Percentiles rank a stretch among this genome's conserved stretches.
Conservation (phyloP, 2,113 vertebrate genomes). For the Scophthalmus maximus region DNA sequence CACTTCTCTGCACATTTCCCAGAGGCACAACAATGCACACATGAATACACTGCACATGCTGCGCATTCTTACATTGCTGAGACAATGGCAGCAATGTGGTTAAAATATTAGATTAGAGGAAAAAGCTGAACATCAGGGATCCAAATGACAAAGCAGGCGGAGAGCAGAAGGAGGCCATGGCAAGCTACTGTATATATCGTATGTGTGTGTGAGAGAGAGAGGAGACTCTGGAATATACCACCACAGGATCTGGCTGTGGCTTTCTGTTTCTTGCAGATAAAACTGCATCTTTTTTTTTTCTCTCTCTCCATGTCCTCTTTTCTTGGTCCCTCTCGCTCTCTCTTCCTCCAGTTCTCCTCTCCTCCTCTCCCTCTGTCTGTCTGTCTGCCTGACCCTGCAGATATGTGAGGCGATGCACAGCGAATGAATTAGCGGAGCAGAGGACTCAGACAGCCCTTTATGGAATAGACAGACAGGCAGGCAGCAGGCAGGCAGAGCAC, state of each 20-base stretch:
- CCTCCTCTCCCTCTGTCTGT: constrained; percentile 46
- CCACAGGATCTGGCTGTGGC: constrained; percentile 58
- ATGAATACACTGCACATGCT: not conserved
- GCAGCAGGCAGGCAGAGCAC: constrained; percentile 48
- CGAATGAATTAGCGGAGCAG: constrained; percentile 76
- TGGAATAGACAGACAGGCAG: constrained; percentile 56
- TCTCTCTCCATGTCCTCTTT: constrained; percentile 60
- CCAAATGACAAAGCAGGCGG: constrained; percentile 44
- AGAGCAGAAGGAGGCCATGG: constrained; percentile 61
- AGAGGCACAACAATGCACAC: not conserved
- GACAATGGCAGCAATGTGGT: constrained; percentile 59
- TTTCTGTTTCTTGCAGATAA: constrained; percentile 76
- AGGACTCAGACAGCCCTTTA: constrained; percentile 71
- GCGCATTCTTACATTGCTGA: constrained; percentile 27
- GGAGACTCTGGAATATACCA: constrained; percentile 60
- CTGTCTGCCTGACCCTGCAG: constrained; percentile 74
- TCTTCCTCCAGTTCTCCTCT: constrained; percentile 40
- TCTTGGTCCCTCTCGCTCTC: constrained; percentile 42
- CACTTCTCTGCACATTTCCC: constrained; percentile 5
- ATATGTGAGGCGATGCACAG: constrained; percentile 75
- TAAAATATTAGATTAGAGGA: constrained; percentile 60
- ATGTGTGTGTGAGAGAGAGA: constrained; percentile 20
- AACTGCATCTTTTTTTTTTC: no score
- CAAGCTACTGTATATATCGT: constrained; percentile 30
- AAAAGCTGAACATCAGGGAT: constrained; percentile 27